phyloP scores from a whole-genome alignment of 2,797 vertebrate species.

The Trachurus trachurus region DNA sequence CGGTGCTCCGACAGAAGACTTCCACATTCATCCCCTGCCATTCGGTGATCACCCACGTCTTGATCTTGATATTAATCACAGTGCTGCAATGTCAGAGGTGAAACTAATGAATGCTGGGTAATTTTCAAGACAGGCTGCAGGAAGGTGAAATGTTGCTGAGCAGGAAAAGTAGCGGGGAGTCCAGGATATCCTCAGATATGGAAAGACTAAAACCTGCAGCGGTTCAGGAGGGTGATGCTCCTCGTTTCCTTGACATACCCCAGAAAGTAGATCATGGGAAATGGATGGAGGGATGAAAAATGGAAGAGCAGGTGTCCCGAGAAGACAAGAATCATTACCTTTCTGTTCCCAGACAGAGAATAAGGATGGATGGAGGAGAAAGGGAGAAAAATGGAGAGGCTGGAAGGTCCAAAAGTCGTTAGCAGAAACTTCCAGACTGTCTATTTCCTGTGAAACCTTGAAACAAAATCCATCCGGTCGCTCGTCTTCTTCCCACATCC shows the following conservation, averaged over 20 bases:
- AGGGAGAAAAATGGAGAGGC: conserved; percentile 38
- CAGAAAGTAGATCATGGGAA: conserved; percentile 8
- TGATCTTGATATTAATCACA: neutral
- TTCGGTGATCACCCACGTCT: neutral
- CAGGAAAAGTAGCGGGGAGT: neutral
- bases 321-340: conserved; percentile 59
- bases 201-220: conserved; percentile 3
- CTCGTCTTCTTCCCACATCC: conserved; percentile 28
- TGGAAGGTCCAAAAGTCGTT: conserved; percentile 52
- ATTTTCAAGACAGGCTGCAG: neutral
- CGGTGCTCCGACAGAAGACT: neutral
- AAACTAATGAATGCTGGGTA: neutral
- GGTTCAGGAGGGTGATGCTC: neutral
- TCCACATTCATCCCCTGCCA: neutral
- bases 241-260: neutral
- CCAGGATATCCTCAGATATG: neutral
- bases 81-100: neutral
- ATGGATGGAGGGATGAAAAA: conserved; percentile 46
- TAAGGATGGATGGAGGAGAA: conserved; percentile 44
- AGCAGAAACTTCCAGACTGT: conserved; percentile 32
- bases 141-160: neutral
- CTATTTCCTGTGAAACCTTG: conserved; percentile 1
- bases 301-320: conserved; percentile 34
- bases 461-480: conserved; percentile 53
- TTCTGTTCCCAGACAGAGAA: conserved; percentile 49